Base-by-base conservation (phyloP, 64 coral and sea anemone genomes). In the Exaiptasia diaphana region DNA sequence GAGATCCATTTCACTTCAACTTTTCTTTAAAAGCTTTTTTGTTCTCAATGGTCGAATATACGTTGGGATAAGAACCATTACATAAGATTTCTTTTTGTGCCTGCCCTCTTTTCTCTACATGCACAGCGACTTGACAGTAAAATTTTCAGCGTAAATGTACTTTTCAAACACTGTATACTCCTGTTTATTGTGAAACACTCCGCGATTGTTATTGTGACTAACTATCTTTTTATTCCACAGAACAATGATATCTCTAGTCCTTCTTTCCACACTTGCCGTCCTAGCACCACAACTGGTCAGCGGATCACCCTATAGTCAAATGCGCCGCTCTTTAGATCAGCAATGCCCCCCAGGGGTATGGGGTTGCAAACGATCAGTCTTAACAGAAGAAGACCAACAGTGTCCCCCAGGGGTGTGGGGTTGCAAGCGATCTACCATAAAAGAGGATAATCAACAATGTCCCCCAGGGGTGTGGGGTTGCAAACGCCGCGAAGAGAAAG, bases 351-450 rank as follows among this genome's bases (percentile, higher is more conserved):
- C 82, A 22, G 82, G 82, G 31, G 82, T 85, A 34, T 85, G 82
- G 72, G 83, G 83, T 3, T 77, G 71, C 70, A 86, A 86, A 86
- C 54, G 71, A 23, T 38, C 70, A 1, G 11, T 12, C 43, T 46
- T 65, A 13, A 33, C 18, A 42, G 45, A 87, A n/a, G 24, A 4
- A 9, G 71, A 32, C 4, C 46, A 86, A 55, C 54, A 64, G 2
- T 86, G 83, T 53, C 59, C 61, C 0, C 83, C 83, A 18, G 83
- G 83, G 11, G 72, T 86, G 12, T 86, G 83, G 83, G 83, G 83
- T 17, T 86, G 83, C 69, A 86, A 86, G 35, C 22, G 81, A 39
- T n/a, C n/a, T n/a, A n/a, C n/a, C n/a, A 50, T 24, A 57, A 65
- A 40, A 83, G 67, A 71, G 33, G 45, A 39, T 31, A 54, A 84